A percentile compares a stretch with the other conserved stretches of the same genome.
Evolutionary conservation across 1,140 invertebrate genomes (phyloP).

Genomic region (Drosophila trapezifrons): DNA sequence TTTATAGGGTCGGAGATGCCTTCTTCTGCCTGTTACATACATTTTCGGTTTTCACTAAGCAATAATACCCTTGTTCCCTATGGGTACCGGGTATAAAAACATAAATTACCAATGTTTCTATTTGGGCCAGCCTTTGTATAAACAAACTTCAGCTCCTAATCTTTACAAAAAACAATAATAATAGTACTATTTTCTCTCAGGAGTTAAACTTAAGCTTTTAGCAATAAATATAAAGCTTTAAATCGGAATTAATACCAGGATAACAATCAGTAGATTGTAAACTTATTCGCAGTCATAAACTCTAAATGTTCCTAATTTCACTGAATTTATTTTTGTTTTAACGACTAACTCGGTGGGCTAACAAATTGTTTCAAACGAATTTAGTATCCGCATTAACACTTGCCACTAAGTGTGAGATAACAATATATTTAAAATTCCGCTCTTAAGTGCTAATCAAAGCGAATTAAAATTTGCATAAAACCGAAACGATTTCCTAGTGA

Average conservation of each 20-base stretch:
- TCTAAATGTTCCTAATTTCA: neutral
- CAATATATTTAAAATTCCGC: slow-evolving; percentile 33
- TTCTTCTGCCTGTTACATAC: no score
- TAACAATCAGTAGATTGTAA: no score
- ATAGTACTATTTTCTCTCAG: no score
- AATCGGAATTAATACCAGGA: neutral
- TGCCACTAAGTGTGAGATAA: slow-evolving; percentile 5
- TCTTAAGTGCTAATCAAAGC: slow-evolving; percentile 49
- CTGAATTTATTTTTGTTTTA: neutral
- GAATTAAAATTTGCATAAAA: slow-evolving; percentile 43
- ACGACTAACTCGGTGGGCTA: neutral
- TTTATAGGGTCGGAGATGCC: no score
- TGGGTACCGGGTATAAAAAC: neutral
- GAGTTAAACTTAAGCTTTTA: neutral
- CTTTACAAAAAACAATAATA: neutral
- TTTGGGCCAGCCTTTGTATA: no score
- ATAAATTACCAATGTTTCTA: no score
- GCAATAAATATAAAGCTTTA: no score
- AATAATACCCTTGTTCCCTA: no score
- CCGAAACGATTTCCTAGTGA: slow-evolving; percentile 53
- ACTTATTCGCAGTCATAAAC: slow-evolving; percentile 2
- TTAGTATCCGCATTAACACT: slow-evolving; percentile 24
- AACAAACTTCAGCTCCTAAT: neutral
- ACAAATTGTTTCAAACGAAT: slow-evolving; percentile 9
- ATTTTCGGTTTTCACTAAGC: no score